phyloP scores from a whole-genome alignment of 2,113 vertebrate genomes.

The Phaethon lepturus region DNA sequence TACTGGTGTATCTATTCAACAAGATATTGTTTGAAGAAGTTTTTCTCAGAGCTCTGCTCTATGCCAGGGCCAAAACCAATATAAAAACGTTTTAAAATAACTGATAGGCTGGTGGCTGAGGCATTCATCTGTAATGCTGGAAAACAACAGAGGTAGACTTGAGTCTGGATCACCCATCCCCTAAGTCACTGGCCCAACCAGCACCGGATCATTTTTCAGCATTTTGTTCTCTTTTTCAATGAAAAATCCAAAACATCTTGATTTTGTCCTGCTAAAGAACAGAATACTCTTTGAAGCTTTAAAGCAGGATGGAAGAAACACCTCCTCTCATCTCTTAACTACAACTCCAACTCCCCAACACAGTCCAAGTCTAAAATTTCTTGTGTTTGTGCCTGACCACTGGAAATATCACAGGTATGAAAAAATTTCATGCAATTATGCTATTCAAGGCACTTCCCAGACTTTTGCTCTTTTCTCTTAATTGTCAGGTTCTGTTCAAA shows the following conservation, averaged over 20 bases:
- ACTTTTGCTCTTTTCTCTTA: slow-evolving; percentile 74
- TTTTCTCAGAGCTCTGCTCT: neutral
- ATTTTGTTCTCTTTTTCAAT: neutral
- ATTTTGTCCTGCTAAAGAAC: neutral
- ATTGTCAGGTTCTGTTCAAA: slow-evolving; percentile 72
- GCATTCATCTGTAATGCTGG: neutral
- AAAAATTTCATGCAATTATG: slow-evolving; percentile 52
- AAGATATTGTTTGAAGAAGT: neutral
- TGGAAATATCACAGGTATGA: slow-evolving; percentile 64
- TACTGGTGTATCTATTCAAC: neutral
- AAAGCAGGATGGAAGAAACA: neutral
- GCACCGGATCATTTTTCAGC: neutral
- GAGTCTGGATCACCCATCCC: neutral
- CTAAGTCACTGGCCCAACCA: neutral
- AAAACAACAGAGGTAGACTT: neutral
- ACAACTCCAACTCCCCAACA: neutral
- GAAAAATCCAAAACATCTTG: neutral
- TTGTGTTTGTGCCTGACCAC: slow-evolving; percentile 3
- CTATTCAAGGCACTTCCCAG: slow-evolving; percentile 49
- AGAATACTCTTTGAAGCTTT: neutral
- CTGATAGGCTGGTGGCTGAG: neutral
- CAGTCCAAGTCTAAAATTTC: neutral
- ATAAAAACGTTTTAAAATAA: neutral
- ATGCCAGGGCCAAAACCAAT: neutral
- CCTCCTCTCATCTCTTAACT: neutral